Evolutionary conservation across 2,113 vertebrate species (phyloP).

Genomic region (Corythornis vintsioides): DNA sequence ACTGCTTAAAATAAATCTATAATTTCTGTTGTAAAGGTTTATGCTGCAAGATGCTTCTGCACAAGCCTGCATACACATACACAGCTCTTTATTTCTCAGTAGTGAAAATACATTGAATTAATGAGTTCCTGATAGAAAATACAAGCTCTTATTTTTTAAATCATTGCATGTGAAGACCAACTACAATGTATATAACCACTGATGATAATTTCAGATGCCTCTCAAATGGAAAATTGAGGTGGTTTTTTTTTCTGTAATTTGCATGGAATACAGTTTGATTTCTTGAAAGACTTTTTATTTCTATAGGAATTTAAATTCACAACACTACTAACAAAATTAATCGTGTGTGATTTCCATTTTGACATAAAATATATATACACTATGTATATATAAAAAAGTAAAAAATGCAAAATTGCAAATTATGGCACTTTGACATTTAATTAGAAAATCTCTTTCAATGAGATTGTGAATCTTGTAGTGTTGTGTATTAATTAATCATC

Average conservation of each 20-base stretch:
- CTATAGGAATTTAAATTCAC: neutral
- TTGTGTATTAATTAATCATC: neutral
- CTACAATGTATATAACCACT: neutral
- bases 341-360: neutral
- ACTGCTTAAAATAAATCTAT: neutral
- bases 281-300: neutral
- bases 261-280: neutral
- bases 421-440: too few species aligned
- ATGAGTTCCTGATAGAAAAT: neutral
- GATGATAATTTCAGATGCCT: neutral
- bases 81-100: neutral
- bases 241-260: neutral
- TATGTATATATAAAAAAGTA: too few species aligned
- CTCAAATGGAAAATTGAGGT: neutral
- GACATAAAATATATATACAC: too few species aligned
- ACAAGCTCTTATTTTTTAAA: neutral
- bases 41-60: neutral
- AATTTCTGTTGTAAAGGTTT: neutral
- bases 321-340: neutral
- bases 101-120: neutral
- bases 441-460: too few species aligned
- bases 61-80: fast-evolving
- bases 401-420: too few species aligned
- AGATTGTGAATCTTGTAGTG: too few species aligned
- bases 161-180: neutral